Conservation (phyloP, 2,797 vertebrate genomes). For the Microctenopoma steveboyesi region DNA sequence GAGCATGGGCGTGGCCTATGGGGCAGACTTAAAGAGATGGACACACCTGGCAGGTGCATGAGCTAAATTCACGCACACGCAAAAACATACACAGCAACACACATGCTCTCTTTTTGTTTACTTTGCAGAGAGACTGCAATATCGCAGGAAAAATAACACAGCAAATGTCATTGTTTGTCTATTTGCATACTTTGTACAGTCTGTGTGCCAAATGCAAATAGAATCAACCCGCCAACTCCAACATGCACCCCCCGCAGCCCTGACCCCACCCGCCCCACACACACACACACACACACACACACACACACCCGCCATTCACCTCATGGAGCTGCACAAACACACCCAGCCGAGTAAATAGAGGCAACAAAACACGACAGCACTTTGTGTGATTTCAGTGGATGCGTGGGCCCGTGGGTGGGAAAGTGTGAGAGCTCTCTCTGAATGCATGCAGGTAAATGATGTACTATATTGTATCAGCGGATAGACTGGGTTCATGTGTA, state of each 20-base stretch:
- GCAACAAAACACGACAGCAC: constrained; percentile 69
- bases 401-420: constrained; percentile 32
- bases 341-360: constrained; percentile 71
- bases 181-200: constrained; percentile 86
- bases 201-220: constrained; percentile 86
- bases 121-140: constrained; percentile 74
- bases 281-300: no score
- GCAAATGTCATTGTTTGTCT: constrained; percentile 81
- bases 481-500: constrained; percentile 25
- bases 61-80: constrained; percentile 57
- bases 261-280: not conserved
- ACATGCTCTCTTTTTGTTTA: constrained; percentile 73
- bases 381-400: constrained; percentile 50
- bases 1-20: constrained; percentile 76
- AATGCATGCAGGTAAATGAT: constrained; percentile 22
- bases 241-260: constrained; percentile 33
- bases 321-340: constrained; percentile 65
- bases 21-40: constrained; percentile 76
- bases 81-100: constrained; percentile 56
- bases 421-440: constrained; percentile 22
- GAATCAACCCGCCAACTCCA: constrained; percentile 69
- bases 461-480: constrained; percentile 11
- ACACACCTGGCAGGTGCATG: constrained; percentile 85
- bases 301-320: constrained; percentile 58
- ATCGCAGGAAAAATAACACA: constrained; percentile 81